Percentiles rank a stretch among this genome's conserved stretches.
These are phyloP conservation scores for Perizoma flavofasciatum DNA, from an alignment of 2,888 invertebrate species.

Conservation along the genomic window DNA sequence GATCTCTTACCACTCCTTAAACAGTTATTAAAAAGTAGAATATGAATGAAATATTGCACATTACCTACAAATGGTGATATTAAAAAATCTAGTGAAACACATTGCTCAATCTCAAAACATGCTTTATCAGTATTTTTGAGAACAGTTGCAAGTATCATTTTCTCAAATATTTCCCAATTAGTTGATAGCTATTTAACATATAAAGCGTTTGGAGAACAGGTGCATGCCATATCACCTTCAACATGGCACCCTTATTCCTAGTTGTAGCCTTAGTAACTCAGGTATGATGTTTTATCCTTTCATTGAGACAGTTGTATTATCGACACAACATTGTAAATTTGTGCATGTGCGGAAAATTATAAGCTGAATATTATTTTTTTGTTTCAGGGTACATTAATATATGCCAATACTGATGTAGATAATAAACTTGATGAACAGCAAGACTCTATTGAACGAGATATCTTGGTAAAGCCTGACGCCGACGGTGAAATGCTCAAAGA, in stretches of 20 bases:
- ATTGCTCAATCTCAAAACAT: conserved; percentile 45
- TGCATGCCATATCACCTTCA: conserved; percentile 45
- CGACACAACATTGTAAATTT: not conserved
- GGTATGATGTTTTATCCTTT: conserved; percentile 51
- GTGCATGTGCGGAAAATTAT: not conserved
- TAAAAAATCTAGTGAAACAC: not conserved
- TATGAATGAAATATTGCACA: conserved; percentile 9
- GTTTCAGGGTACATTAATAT: conserved; percentile 58
- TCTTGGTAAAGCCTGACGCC: conserved; percentile 41
- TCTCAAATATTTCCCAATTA: conserved; percentile 55
- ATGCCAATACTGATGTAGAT: conserved; percentile 44
- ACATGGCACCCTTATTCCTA: conserved; percentile 65
- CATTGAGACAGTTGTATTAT: not conserved
- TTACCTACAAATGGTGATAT: not conserved
- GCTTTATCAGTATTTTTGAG: conserved; percentile 44
- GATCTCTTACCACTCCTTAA: no score
- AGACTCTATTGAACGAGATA: conserved; percentile 39
- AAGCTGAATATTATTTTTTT: conserved; percentile 10
- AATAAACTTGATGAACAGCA: conserved; percentile 40
- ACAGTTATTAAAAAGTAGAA: conserved; percentile 2
- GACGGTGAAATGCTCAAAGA: conserved; percentile 48
- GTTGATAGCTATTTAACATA: conserved; percentile 59
- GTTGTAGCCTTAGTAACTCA: conserved; percentile 65
- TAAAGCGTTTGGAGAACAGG: conserved; percentile 45
- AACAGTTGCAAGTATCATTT: conserved; percentile 42